Evolutionary conservation across 2,113 vertebrate genomes (phyloP), one percentile per base, ranked within the genome.

Genomic region (Pangasianodon gigas): DNA sequence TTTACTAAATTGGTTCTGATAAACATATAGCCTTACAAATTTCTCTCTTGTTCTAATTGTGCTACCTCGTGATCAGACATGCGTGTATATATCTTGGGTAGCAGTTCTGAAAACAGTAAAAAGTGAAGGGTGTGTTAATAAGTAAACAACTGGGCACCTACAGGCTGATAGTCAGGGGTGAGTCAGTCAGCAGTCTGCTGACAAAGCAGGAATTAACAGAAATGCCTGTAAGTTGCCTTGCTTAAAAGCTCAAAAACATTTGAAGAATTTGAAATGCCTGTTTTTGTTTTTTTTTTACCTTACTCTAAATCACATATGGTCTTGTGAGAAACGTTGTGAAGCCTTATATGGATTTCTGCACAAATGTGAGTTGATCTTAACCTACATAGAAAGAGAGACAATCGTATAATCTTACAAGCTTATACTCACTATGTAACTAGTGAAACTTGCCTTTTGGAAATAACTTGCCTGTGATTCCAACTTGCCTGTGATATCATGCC

Each of bases 81-180:
- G 56, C 44, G 24, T 11, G 10, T 11, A 46, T 65, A 46, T 69
- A 37, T 3, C 5, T 44, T 16, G 13, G 21, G 29, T 65, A 80
- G 13, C 3, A 26, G 32, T 83, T 86, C n/a, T 1, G 19, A 37
- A 87, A 24, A 7, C 51, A 58, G 32, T 24, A 46, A n/a, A 14
- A 82, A 19, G 77, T 75, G 67, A 41, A 84, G 37, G 44, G 37
- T 75, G 88, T 89, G 52, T 84, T 58, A 84, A 58, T 11, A 10
- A 41, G 62, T 83, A 89, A 77, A 85, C 21, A 51, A 29, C 5
- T 67, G 48, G 24, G 26, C 54, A 48, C 26, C 26, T 11, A n/a
- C 4, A 41, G 2, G 54, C 37, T n/a, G 54, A 60, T 19, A 46
- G 48, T 71, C 19, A 74, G 37, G 37, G 48, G 52, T 65, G 29